Conservation (phyloP, 2,113 vertebrate genomes). For the Petromus typicus region DNA sequence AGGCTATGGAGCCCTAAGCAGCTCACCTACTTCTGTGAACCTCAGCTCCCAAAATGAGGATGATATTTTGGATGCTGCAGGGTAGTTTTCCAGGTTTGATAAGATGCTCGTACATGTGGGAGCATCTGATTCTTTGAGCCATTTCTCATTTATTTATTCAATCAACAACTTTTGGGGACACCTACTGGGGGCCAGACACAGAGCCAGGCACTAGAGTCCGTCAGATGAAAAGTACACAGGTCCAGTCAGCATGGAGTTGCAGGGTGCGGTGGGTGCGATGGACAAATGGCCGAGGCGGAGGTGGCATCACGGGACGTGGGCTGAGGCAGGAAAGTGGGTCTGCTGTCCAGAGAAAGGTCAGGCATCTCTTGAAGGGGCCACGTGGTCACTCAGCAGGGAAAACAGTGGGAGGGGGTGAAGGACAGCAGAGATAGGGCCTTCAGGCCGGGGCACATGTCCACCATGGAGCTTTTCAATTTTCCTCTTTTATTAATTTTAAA, state of each 20-base stretch:
- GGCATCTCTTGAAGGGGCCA: not conserved
- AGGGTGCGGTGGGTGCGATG: rapidly evolving
- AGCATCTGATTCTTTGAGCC: not conserved
- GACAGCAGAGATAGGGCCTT: not conserved
- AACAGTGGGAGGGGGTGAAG: too few relatives aligned
- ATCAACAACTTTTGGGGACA: not conserved
- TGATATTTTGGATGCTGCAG: not conserved
- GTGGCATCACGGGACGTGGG: rapidly evolving
- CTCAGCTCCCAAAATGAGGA: not conserved
- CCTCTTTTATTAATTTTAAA: not conserved
- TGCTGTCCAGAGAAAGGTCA: not conserved
- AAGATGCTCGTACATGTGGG: not conserved
- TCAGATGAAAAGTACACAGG: rapidly evolving
- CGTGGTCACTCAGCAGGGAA: rapidly evolving
- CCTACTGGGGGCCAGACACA: not conserved
- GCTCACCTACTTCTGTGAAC: not conserved
- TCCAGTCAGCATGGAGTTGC: rapidly evolving
- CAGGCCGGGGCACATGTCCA: not conserved
- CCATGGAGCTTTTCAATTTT: not conserved
- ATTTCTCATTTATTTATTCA: not conserved
- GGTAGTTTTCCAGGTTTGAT: not conserved
- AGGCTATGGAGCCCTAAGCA: rapidly evolving
- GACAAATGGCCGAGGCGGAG: not conserved
- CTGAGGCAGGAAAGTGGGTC: not conserved
- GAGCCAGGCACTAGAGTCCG: not conserved